Base-by-base conservation (phyloP, 2,888 invertebrate genomes). In the Amphipyra tragopoginis region DNA sequence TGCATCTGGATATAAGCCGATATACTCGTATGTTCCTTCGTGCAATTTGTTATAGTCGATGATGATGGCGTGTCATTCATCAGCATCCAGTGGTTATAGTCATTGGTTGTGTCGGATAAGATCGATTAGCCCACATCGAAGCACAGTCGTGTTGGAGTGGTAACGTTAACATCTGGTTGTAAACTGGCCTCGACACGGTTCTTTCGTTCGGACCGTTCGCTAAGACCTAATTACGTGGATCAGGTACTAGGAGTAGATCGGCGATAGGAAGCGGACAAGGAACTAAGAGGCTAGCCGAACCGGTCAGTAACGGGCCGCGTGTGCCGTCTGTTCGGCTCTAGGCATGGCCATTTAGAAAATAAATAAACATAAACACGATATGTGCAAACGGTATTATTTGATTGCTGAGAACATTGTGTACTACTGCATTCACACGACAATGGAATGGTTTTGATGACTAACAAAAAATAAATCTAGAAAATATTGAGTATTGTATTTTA, bases 181-280 rank as follows among this genome's bases (percentile, higher is more conserved):
- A 72, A 80, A 77, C 78, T 84, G 90, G 84, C 90, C 90, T 89
- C 90, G 90, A 89, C 92, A 90, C 84, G 86, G 80, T 90, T 91
- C 82, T 86, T 87, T 86, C 83, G 70, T 81, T 86, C 78, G 82
- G 83, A 85, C 86, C 86, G 85, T 85, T 91, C 84, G 81, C 83
- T 85, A 72, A 85, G 86, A 87, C 84, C 88, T 88, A 89, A 90
- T 90, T 90, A 88, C 72, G 54, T 73, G 67, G 69, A 69, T 70
- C 77, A 68, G 65, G 69, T 79, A 79, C 77, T 76, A 68, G 81
- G 77, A 85, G 82, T 82, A 86, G 87, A 89, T 89, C 84, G 68
- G 64, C 71, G 86, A 88, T 90, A 90, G 88, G 88, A 90, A 89
- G 78, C 67, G 80, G 80, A 81, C 81, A 75, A 84, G 85, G 85